These are phyloP conservation scores for Perognathus longimembris DNA, from an alignment of 2,113 vertebrate species.

Conservation along the genomic window DNA sequence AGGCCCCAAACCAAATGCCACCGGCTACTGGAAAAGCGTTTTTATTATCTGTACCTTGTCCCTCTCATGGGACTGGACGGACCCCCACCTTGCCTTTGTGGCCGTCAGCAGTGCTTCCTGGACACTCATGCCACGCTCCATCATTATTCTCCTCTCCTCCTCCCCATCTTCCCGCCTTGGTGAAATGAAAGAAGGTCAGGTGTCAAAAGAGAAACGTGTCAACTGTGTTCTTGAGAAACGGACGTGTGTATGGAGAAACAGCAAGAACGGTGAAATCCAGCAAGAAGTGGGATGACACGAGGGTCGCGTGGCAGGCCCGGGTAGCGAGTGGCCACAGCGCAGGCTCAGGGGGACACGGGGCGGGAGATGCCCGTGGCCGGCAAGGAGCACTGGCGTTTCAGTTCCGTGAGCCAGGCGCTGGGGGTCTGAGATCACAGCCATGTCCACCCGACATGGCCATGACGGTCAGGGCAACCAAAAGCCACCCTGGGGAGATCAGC, in stretches of 20 bases:
- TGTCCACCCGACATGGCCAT: rapidly evolving
- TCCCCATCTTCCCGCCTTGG: too few relatives aligned
- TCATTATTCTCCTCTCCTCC: neutral
- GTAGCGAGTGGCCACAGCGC: rapidly evolving
- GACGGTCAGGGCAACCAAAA: neutral
- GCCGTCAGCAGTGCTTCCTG: too few relatives aligned
- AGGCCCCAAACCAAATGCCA: too few relatives aligned
- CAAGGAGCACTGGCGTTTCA: rapidly evolving
- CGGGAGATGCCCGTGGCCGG: rapidly evolving
- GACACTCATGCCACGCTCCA: neutral
- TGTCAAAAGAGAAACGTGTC: neutral
- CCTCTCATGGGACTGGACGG: too few relatives aligned
- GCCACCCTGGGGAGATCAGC: rapidly evolving
- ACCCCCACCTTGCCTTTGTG: too few relatives aligned
- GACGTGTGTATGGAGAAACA: neutral
- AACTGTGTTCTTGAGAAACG: neutral
- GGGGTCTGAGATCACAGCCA: too few relatives aligned
- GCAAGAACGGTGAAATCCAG: neutral
- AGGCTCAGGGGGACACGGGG: rapidly evolving
- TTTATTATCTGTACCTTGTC: neutral
- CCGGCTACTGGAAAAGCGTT: neutral
- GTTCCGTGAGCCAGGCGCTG: too few relatives aligned
- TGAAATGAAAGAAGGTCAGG: neutral
- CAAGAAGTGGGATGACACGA: neutral
- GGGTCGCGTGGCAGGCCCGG: neutral